Base-by-base conservation (phyloP, 2,888 invertebrate species). In the Drosophila melanosoma region DNA sequence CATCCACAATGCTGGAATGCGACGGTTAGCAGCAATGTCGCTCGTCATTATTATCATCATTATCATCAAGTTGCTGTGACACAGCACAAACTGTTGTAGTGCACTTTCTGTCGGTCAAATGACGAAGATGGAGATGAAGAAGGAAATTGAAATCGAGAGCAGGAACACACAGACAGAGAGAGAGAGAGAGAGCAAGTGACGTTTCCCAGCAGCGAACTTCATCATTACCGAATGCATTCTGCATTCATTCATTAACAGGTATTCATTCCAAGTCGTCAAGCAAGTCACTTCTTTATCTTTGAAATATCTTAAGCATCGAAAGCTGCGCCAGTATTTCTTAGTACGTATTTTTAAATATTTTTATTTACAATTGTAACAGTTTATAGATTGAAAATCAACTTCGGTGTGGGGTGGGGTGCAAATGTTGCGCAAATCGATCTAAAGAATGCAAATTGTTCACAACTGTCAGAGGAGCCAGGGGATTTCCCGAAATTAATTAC, bases 11-110 rank as follows among this genome's bases (percentile, higher is more conserved):
- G 57, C 20, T 59, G 74, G 74, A 76, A 76, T 74, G 74, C 62
- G 36, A 33, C 62, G 7, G 53, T 40, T n/a, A 10, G 10, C 52
- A 36, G 54, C 61, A 75, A 78, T 73, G 72, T 68, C 42, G 36
- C 52, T 78, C 48, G 10, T 17, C 17, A 29, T 20, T 20, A 33
- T 35, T 33, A 35, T 20, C 48, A 69, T 74, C 42, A n/a, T 5
- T 6, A 20, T 23, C 23, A 23, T 20, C 49, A 67, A 71, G 76
- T 80, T 79, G 71, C 67, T 76, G 23, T 45, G 76, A 71, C 67
- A 52, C 63, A 65, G 71, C 76, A 64, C 15, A 58, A 71, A 71
- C 75, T 79, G 70, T 70, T 77, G 74, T 68, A 38, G 51, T 74
- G 67, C 63, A 53, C 33, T 60, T 51, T 57, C 40, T 71, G 51